Percentiles rank a stretch among this genome's conserved stretches.
Conservation (phyloP, 1,140 invertebrate genomes). For the Nasonia vitripennis region DNA sequence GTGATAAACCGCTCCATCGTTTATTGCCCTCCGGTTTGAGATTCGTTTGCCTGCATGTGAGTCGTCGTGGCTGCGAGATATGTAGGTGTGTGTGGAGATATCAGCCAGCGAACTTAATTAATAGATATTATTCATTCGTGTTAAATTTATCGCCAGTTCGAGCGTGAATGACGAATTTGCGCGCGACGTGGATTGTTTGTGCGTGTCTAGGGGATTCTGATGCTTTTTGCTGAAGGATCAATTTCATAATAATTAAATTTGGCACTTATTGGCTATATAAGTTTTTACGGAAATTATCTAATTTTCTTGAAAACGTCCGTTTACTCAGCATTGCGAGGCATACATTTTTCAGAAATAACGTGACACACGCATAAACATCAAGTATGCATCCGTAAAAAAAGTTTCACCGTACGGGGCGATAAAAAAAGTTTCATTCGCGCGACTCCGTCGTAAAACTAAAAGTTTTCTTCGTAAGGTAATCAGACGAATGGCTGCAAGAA, state of each 20-base stretch:
- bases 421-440: constrained; percentile 26
- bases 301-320: background rate
- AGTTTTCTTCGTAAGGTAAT: constrained; percentile 21
- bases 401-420: background rate
- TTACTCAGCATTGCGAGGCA: background rate
- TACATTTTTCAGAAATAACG: background rate
- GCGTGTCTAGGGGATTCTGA: no score
- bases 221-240: no score
- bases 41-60: constrained; percentile 26
- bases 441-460: constrained; percentile 30
- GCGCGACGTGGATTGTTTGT: background rate
- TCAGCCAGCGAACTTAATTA: constrained; percentile 68
- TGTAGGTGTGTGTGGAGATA: constrained; percentile 55
- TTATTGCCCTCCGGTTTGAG: constrained; percentile 61
- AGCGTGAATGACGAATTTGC: constrained; percentile 52
- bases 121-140: constrained; percentile 72
- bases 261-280: no score
- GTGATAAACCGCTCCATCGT: constrained; percentile 72
- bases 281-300: background rate
- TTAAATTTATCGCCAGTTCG: constrained; percentile 58
- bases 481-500: background rate
- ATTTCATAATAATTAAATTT: no score
- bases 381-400: constrained; percentile 32
- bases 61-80: background rate
- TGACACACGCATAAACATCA: constrained; percentile 24